Conservation (phyloP, 2,888 invertebrate genomes). For the Campopleginae sp. region DNA sequence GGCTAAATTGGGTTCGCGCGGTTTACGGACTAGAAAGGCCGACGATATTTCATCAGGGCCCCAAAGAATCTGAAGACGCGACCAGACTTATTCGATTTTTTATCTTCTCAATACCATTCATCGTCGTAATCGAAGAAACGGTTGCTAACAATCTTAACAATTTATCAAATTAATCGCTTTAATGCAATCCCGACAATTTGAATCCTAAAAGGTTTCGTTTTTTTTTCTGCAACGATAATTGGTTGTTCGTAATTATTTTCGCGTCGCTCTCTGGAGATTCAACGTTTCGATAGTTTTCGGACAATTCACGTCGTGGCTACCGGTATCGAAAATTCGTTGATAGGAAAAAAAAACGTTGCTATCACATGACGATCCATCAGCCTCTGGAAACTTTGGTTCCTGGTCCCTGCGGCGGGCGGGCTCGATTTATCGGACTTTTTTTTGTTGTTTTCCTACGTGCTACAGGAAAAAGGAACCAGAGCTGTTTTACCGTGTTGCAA, state of each 20-base stretch:
- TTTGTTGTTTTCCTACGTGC: slow-evolving; percentile 18
- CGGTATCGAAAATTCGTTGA: neutral
- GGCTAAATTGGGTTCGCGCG: slow-evolving; percentile 63
- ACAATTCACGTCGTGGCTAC: neutral
- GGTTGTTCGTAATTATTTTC: too few species aligned
- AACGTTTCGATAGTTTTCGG: neutral
- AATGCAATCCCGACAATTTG: too few species aligned
- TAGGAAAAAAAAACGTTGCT: neutral
- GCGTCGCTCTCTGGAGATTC: too few species aligned
- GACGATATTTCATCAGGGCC: slow-evolving; percentile 47
- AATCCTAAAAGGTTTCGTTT: too few species aligned
- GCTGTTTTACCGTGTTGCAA: slow-evolving; percentile 24
- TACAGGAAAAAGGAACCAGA: slow-evolving; percentile 42
- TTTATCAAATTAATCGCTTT: neutral
- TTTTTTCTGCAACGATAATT: too few species aligned
- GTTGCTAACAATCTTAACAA: neutral
- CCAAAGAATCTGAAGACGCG: slow-evolving; percentile 15
- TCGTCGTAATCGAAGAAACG: neutral
- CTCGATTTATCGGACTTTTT: slow-evolving; percentile 6
- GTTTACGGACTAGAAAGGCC: slow-evolving; percentile 55
- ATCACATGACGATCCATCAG: slow-evolving; percentile 9
- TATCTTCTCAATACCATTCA: neutral
- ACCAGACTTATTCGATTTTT: neutral
- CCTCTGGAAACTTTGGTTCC: slow-evolving; percentile 21
- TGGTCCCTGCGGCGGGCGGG: slow-evolving; percentile 22